phyloP scores from a whole-genome alignment of 2,797 vertebrate species.

The Novumbra hubbsi region DNA sequence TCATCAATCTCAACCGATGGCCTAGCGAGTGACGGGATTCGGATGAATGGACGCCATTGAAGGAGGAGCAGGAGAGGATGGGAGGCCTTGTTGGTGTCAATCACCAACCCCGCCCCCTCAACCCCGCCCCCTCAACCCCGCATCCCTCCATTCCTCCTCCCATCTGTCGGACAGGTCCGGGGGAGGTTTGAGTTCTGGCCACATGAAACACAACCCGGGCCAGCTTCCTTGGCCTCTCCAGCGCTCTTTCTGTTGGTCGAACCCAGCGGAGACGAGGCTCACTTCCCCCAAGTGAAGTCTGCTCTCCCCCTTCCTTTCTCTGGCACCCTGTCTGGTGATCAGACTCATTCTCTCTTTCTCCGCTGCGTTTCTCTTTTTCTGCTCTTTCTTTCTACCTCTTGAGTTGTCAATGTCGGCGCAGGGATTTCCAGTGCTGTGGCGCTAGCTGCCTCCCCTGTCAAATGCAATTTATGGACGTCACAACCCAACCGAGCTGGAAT shows the following conservation, averaged over 20 bases:
- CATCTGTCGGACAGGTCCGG: neutral
- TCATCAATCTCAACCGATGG: no score
- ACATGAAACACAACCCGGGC: neutral
- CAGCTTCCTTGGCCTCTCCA: neutral
- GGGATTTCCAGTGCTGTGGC: neutral
- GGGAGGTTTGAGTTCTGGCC: neutral
- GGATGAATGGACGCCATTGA: neutral
- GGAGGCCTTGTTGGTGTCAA: neutral
- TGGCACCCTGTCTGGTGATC: no score
- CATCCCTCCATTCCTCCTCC: neutral
- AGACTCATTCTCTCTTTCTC: neutral
- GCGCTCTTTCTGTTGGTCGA: no score
- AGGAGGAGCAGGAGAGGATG: neutral
- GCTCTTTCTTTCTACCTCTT: neutral
- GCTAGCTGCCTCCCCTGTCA: conserved; percentile 51
- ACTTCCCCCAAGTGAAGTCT: no score
- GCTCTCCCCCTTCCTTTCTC: no score
- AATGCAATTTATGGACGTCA: conserved; percentile 46
- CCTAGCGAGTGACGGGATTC: no score
- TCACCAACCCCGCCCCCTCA: neutral
- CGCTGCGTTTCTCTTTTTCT: neutral
- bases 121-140: no score
- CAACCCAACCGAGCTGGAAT: conserved; percentile 42
- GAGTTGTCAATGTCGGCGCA: neutral
- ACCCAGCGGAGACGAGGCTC: no score